A percentile compares a stretch with the other conserved stretches of the same genome.
Conservation (phyloP, 2,113 vertebrate species). For the Mesocricetus auratus region DNA sequence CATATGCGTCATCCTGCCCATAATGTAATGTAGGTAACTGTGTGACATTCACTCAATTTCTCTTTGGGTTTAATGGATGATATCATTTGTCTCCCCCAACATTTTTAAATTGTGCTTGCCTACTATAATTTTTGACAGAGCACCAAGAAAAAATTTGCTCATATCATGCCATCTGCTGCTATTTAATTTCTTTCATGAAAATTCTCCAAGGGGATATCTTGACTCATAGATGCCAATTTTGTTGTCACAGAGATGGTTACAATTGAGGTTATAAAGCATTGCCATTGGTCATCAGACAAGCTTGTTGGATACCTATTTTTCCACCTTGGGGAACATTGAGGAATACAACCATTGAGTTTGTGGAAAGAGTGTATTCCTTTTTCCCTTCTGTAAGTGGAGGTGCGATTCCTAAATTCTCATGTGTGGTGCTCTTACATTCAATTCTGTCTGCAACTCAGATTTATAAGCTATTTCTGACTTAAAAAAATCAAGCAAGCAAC, state of each 20-base stretch:
- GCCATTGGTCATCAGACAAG: not conserved
- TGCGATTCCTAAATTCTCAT: not conserved
- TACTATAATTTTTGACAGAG: conserved; percentile 59
- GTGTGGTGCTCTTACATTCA: not conserved
- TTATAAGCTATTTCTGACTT: conserved; percentile 9
- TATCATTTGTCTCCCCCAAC: conserved; percentile 18
- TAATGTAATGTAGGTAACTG: not conserved
- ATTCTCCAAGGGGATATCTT: conserved; percentile 18
- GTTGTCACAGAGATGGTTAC: not conserved
- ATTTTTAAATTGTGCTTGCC: conserved; percentile 26
- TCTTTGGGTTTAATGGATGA: not conserved
- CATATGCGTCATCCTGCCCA: not conserved
- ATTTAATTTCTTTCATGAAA: conserved; percentile 67
- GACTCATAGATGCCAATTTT: not conserved
- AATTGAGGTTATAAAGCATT: not conserved
- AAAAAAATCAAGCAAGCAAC: not conserved
- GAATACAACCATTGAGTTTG: not conserved
- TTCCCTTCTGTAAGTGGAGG: not conserved
- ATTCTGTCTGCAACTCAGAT: not conserved
- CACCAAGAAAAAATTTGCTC: conserved; percentile 48
- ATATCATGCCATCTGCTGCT: conserved; percentile 52
- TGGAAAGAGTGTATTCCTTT: not conserved
- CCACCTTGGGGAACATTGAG: rapidly evolving
- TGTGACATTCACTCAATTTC: not conserved
- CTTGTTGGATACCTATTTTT: not conserved